Evolutionary conservation across 1,140 invertebrate genomes (phyloP).

Genomic region (Drosophila repleta): DNA sequence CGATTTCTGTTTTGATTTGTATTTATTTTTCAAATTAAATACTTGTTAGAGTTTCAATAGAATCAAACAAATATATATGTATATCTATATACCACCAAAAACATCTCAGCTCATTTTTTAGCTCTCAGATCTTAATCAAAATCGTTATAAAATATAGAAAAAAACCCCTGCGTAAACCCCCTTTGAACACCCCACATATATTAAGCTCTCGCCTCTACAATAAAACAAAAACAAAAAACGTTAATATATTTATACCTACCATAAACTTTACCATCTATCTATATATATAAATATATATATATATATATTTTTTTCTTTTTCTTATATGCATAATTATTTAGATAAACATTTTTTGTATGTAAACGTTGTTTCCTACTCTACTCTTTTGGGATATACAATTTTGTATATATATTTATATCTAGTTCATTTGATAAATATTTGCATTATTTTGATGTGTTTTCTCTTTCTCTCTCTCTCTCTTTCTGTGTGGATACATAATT

Average conservation of each 20-base stretch:
- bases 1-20: conserved; percentile 10
- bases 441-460: conserved; percentile 12
- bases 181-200: conserved; percentile 42
- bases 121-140: conserved; percentile 7
- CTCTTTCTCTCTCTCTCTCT: conserved; percentile 35
- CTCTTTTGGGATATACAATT: conserved; percentile 17
- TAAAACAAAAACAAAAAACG: conserved; percentile 57
- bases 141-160: neutral
- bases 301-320: conserved; percentile 7
- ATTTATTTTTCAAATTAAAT: conserved; percentile 15
- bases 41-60: conserved; percentile 14
- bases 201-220: conserved; percentile 67
- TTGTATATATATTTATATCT: conserved; percentile 8
- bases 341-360: conserved; percentile 61
- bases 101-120: conserved; percentile 30
- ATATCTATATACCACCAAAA: conserved; percentile 1
- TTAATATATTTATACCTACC: conserved; percentile 33
- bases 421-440: conserved; percentile 12
- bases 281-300: neutral
- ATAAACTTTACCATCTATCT: conserved; percentile 21
- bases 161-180: neutral
- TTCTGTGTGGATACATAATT: conserved; percentile 10
- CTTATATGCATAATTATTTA: conserved; percentile 46
- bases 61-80: too few species aligned
- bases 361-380: conserved; percentile 57